Base-by-base conservation (phyloP, 2,888 invertebrate species). In the Tetranychus piercei region DNA sequence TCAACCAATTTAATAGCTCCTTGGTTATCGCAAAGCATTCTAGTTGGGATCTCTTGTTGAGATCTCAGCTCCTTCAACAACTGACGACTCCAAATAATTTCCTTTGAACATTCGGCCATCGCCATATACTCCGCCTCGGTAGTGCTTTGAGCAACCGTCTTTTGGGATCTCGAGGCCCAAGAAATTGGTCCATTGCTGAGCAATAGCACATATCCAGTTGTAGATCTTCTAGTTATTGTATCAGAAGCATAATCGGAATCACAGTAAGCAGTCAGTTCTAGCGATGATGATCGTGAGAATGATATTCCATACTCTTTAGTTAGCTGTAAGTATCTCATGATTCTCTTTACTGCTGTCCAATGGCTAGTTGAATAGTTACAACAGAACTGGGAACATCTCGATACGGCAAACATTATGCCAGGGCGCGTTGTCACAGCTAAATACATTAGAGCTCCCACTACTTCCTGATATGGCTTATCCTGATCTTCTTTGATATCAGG, bases 61-160 rank as follows among this genome's bases (percentile, higher is more conserved):
- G 15, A 65, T 64, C 73, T 77, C 76, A 70, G 70, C 3, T 70
- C 70, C 2, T 4, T 1, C 18, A 70, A 22, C 22, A 70, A 84
- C 79, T 80, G 82, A 65, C 82, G 34, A 6, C 43, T 43, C 72
- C 72, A 72, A 43, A 72, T 23, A 6, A 72, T 43, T 4, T 72
- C 72, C 43, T 72, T 72, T 5, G 44, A 15, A 11, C 78, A 77
- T 74, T 79, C 79, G 20, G 77, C 77, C 11, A 77, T 77, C 11
- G 79, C 78, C 78, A 22, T n/a, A n/a, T n/a, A n/a, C n/a, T n/a
- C n/a, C n/a, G n/a, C n/a, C n/a, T n/a, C n/a, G n/a, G n/a, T n/a
- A n/a, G n/a, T n/a, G n/a, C n/a, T n/a, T n/a, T n/a, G n/a, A n/a
- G n/a, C n/a, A n/a, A n/a, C n/a, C n/a, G 74, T 70, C n/a, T 72